Evolutionary conservation across 2,113 vertebrate species (phyloP).

Genomic region (Callospermophilus lateralis): DNA sequence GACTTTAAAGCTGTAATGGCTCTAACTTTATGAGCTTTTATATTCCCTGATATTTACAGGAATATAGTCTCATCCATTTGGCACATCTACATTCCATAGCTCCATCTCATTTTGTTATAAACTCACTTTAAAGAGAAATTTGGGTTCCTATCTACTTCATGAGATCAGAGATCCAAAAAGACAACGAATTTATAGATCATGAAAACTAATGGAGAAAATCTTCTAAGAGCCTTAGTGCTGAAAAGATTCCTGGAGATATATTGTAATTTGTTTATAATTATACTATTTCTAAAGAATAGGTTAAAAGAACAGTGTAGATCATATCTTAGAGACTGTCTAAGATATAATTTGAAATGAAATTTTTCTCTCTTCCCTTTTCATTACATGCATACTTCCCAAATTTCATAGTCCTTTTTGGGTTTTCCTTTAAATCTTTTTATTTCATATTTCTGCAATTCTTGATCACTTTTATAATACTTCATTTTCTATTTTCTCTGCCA

Average conservation of each 20-base stretch:
- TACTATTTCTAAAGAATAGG: background rate
- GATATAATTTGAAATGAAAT: background rate
- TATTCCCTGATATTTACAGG: background rate
- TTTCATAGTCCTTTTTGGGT: background rate
- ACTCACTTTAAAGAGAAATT: background rate
- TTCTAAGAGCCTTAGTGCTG: background rate
- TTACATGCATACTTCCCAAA: background rate
- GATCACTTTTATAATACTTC: background rate
- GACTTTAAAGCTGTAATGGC: background rate
- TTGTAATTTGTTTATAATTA: background rate
- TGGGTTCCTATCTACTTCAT: background rate
- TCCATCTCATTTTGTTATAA: background rate
- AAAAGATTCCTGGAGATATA: background rate
- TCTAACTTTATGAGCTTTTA: background rate
- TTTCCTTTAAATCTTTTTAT: background rate
- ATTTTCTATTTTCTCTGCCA: background rate
- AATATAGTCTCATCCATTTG: background rate
- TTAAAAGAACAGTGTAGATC: background rate
- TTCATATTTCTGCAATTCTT: background rate
- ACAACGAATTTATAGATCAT: background rate
- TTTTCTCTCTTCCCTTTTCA: background rate
- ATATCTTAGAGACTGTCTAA: background rate
- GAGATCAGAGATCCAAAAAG: background rate
- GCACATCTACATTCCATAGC: background rate
- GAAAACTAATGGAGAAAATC: background rate